Conservation (phyloP, 2,797 vertebrate genomes). For the Hydrophis major region DNA sequence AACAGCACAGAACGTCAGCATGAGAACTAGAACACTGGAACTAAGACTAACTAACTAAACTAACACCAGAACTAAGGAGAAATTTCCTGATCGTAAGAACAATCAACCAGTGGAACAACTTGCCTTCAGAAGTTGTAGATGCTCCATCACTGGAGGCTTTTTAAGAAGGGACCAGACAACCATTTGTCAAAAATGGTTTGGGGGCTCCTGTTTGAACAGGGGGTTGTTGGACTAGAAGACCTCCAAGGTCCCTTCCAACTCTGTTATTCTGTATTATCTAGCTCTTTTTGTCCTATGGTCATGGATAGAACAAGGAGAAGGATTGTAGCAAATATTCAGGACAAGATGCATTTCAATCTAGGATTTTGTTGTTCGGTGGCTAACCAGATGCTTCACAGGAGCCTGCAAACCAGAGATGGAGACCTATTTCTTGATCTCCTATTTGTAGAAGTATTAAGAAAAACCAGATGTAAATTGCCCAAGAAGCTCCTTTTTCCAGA, state of each 20-base stretch:
- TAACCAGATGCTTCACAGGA: neutral
- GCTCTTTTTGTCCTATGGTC: neutral
- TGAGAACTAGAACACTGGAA: neutral
- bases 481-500: slow-evolving; percentile 11
- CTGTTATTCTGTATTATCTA: neutral
- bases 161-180: neutral
- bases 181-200: neutral
- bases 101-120: neutral
- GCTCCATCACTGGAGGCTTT: neutral
- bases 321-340: neutral
- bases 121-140: neutral
- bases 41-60: neutral
- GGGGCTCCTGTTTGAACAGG: neutral
- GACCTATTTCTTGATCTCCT: neutral
- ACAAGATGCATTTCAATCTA: neutral
- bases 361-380: neutral
- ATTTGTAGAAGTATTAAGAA: neutral
- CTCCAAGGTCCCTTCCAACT: neutral
- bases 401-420: neutral
- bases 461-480: neutral
- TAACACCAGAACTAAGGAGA: neutral
- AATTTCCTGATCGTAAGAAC: neutral
- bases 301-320: neutral
- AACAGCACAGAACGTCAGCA: neutral
- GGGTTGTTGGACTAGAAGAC: neutral